Evolutionary conservation across 2,113 vertebrate species (phyloP).

Genomic region (Archilochus colubris): DNA sequence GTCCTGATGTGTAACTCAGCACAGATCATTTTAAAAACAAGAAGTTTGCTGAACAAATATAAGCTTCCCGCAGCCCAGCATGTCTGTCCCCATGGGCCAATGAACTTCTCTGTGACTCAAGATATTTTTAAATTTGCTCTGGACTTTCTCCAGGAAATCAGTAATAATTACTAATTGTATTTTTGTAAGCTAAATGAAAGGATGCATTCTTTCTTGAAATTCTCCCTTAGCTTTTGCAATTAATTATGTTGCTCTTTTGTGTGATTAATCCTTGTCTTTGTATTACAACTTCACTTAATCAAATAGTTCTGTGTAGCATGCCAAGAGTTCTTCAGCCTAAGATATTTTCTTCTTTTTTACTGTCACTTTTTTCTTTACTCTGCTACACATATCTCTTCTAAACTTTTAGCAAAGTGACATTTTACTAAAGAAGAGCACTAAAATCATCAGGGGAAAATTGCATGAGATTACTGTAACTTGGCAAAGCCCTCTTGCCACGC

Average conservation of each 20-base stretch:
- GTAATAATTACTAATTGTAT: conserved; percentile 97
- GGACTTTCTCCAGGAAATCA: conserved; percentile 97
- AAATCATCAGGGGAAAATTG: neutral
- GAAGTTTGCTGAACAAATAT: conserved; percentile 54
- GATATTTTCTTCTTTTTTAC: conserved; percentile 39
- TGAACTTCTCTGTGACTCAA: conserved; percentile 81
- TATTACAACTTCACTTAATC: conserved; percentile 67
- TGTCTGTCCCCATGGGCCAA: conserved; percentile 72
- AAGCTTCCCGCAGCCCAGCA: conserved; percentile 32
- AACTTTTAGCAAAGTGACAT: neutral
- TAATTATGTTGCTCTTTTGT: conserved; percentile 77
- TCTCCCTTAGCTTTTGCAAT: conserved; percentile 83
- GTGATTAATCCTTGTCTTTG: conserved; percentile 75
- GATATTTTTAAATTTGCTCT: conserved; percentile 88
- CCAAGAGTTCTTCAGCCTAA: conserved; percentile 58
- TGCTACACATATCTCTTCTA: neutral
- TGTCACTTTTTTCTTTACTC: neutral
- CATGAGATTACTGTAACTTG: neutral
- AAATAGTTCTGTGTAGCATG: conserved; percentile 53
- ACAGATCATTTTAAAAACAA: conserved; percentile 47
- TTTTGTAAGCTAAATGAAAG: conserved; percentile 90
- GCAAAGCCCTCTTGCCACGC: neutral
- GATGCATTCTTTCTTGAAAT: conserved; percentile 81
- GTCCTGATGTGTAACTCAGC: neutral
- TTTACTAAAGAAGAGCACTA: conserved; percentile 4